phyloP scores from a whole-genome alignment of 2,113 vertebrate species.

The Ailuropoda melanoleuca region DNA sequence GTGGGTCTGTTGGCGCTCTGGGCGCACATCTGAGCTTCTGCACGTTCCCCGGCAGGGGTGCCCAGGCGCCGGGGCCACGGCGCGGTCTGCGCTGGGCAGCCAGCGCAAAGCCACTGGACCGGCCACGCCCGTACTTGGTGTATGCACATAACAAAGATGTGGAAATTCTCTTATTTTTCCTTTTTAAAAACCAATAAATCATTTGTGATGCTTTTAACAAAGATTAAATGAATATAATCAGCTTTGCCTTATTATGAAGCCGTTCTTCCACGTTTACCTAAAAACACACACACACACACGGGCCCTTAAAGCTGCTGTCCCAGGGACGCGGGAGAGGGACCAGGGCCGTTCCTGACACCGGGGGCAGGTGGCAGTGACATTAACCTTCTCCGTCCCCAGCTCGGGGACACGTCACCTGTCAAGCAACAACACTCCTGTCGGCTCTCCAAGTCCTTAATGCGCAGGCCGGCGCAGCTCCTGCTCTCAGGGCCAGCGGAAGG shows the following conservation, averaged over 20 bases:
- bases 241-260: neutral
- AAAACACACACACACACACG: accelerated
- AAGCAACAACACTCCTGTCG: accelerated
- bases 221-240: neutral
- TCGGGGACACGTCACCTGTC: neutral
- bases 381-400: accelerated
- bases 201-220: conserved; percentile 76
- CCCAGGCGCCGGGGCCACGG: accelerated
- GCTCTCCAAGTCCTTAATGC: accelerated
- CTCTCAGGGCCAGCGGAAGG: neutral
- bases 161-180: conserved; percentile 42
- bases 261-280: accelerated
- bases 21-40: accelerated
- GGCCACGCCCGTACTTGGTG: accelerated
- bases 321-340: accelerated
- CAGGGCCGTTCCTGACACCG: accelerated
- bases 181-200: conserved; percentile 72
- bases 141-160: neutral
- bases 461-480: accelerated
- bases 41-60: accelerated
- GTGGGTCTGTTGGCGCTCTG: accelerated
- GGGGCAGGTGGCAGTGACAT: accelerated
- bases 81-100: accelerated
- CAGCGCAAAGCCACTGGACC: accelerated
- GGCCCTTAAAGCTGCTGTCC: neutral